Evolutionary conservation across 1,140 invertebrate species (phyloP), one percentile per base, ranked within the genome.

Genomic region (Lasioglossum albipes): DNA sequence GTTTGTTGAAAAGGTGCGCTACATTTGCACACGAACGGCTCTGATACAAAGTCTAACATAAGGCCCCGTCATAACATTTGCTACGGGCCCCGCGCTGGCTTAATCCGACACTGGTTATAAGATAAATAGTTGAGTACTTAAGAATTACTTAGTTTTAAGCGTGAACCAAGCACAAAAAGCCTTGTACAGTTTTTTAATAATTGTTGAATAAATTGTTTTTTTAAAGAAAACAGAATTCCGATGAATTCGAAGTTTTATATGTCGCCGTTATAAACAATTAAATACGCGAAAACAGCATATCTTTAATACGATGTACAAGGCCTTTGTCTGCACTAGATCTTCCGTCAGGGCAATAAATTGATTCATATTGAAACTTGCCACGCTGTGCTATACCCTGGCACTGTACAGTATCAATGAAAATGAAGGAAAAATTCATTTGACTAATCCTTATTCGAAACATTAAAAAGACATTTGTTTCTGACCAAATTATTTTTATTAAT

Each of bases 351-450:
- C 64, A 69, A 68, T 75, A 16, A 41, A 75, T 86, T 83, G 85
- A 88, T 88, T 88, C 85, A 88, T 85, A 84, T 87, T 89, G 83
- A 89, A 90, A 88, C 86, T 90, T 91, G 86, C 81, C 84, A 86
- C 81, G 64, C 31, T 87, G 79, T 62, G 71, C 69, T 67, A 67
- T 74, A 62, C 82, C 82, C 81, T 80, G 66, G 85, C 83, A 91
- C 87, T 90, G 90, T 91, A 91, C 89, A 90, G 83, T 86, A 81
- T 89, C 78, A 85, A 85, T 85, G 88, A 88, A 87, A 86, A 81
- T 75, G 67, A 83, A 82, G 70, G 61, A 81, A 67, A 79, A 64
- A 22, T 85, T 78, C 84, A 52, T 87, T 87, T 84, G 78, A 88
- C 71, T 41, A 62, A 73, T 42, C 27, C 57, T 31, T 74, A 78